Base-by-base conservation (phyloP, 2,797 vertebrate genomes). In the Triplophysa bombifrons region DNA sequence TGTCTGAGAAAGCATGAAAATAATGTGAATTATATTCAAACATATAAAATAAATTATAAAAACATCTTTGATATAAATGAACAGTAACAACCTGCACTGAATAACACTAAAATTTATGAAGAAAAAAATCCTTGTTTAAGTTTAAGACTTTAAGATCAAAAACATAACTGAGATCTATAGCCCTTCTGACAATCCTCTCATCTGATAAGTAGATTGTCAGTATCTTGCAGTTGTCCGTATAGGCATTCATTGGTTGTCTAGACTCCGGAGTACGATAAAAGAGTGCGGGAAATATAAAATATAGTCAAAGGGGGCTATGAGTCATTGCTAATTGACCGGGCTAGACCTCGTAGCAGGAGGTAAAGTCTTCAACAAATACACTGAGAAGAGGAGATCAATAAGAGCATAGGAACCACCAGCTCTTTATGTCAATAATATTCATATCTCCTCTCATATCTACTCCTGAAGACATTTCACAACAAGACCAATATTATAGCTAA, bases 361-460 rank as follows among this genome's bases (percentile, higher is more conserved):
- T 56, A 75, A 55, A 83, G 72, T 20, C 6, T 61, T 60, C 20
- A 20, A 65, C 66, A 75, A 60, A 74, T 70, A 73, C 14, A 70
- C 27, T 4, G 25, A 74, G 9, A n/a, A 56, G 74, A 74, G 14
- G 22, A 74, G 27, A 74, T 70, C 60, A 58, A 70, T 63, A 41
- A 50, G 20, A 5, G 17, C n/a, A 22, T 22, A 66, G 19, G 22
- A 61, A 61, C 25, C 55, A 64, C 55, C 65, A 14, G 34, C 75
- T 55, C 25, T 30, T 48, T 19, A 41, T 46, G 64, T 61, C 56
- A 64, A 63, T 69, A 64, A 77, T 72, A 56, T 74, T 38, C 20
- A 74, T 70, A 69, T 68, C 22, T 68, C 13, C 16, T 51, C 1
- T 51, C 14, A 51, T 58, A 44, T 55, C 58, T 46, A 13, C 25